Percentiles rank a stretch among this genome's conserved stretches.
Conservation (phyloP, 2,888 invertebrate species). For the Epirrita christyi region DNA sequence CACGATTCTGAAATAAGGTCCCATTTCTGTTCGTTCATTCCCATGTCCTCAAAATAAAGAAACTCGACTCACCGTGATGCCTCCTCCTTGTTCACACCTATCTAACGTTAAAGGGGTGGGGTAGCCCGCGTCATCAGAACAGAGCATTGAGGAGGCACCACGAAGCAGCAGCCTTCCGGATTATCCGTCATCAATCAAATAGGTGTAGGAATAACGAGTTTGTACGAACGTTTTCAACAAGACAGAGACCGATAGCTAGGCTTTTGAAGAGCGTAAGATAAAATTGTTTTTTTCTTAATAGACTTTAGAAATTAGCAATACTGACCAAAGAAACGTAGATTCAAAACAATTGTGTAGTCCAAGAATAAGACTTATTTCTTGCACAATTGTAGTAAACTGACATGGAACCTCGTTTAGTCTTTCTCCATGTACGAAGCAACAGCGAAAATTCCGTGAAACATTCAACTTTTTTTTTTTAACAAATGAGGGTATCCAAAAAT, state of each 20-base stretch:
- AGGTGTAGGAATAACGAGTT: constrained; percentile 32
- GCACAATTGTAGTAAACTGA: no score
- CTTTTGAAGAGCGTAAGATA: no score
- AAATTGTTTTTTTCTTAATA: no score
- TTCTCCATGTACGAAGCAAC: neutral
- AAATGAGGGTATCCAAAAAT: constrained; percentile 16
- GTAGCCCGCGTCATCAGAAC: constrained; percentile 80
- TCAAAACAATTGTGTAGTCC: no score
- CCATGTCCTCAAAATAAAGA: constrained; percentile 38
- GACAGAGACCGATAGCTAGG: no score
- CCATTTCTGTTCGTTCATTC: constrained; percentile 21
- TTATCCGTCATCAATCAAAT: constrained; percentile 83
- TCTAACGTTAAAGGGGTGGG: constrained; percentile 41
- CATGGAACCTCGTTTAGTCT: no score
- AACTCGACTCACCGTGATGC: constrained; percentile 77
- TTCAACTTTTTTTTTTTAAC: neutral
- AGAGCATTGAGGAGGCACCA: constrained; percentile 82
- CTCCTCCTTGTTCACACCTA: constrained; percentile 59
- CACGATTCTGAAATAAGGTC: no score
- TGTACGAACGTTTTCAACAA: constrained; percentile 52
- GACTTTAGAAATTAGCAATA: neutral
- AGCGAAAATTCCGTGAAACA: neutral
- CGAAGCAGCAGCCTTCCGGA: constrained; percentile 76
- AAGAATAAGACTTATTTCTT: no score
- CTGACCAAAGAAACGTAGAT: no score